Evolutionary conservation across 2,888 invertebrate species (phyloP), one percentile per base, ranked within the genome.

Genomic region (Coecobrya sp.): DNA sequence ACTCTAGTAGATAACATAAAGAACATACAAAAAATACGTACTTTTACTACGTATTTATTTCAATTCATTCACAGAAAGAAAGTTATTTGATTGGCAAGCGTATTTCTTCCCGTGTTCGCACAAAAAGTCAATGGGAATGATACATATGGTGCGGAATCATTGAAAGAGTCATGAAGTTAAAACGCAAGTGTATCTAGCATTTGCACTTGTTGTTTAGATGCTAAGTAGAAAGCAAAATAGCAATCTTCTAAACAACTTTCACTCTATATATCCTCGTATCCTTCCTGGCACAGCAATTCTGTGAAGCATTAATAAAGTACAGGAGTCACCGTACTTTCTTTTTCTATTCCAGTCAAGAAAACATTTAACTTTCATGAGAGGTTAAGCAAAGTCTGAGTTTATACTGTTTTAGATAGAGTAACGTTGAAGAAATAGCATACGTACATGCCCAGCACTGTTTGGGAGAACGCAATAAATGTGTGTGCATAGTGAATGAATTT

Each of bases 291-390:
- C 13, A n/a, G 65, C 59, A 10, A 65, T 27, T 36, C 68, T 5
- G 68, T 19, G 68, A 70, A 36, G 68, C 68, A 36, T 36, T 70
- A 36, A 13, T 70, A 70, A 70, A 70, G 36, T 70, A 2, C 19
- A 16, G 19, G 30, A 5, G 8, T 36, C 27, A 16, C 68, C n/a
- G 13, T 70, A n/a, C 68, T n/a, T 70, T 36, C n/a, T n/a, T n/a
- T 36, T n/a, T 27, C 19, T n/a, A 70, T n/a, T 30, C 7, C 5
- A 70, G 11, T 36, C 16, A 30, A 36, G 68, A 70, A 30, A 70
- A 36, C 68, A 70, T 70, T 70, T 30, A 36, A 16, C 16, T 36
- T 70, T 3, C 27, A n/a, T 16, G 68, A 65, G n/a, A 70, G 16
- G 30, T n/a, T 30, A 36, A 36, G 19, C 16, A 70, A 70, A 36